Conservation (phyloP, 2,888 invertebrate species). For the Agonopterix arenella region DNA sequence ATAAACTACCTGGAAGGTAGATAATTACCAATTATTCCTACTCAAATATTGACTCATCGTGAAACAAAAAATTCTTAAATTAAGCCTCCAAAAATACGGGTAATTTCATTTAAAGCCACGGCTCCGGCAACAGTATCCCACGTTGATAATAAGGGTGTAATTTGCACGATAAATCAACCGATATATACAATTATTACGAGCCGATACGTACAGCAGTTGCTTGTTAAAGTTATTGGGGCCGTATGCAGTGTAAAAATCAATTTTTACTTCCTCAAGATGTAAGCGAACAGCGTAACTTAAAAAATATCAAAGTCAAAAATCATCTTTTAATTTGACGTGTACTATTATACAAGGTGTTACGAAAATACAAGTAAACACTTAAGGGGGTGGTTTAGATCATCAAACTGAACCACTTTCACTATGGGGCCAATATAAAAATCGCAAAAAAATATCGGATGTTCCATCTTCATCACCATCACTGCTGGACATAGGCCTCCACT, state of each 20-base stretch:
- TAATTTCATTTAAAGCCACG: constrained; percentile 18
- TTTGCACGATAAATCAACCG: constrained; percentile 37
- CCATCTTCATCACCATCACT: too few relatives aligned
- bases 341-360: too few relatives aligned
- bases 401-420: too few relatives aligned
- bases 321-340: too few relatives aligned
- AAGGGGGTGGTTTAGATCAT: too few relatives aligned
- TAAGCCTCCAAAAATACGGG: constrained; percentile 12
- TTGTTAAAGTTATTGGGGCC: constrained; percentile 22
- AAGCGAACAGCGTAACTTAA: background rate
- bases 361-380: too few relatives aligned
- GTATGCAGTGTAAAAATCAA: constrained; percentile 4
- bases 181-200: constrained; percentile 33
- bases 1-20: too few relatives aligned
- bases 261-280: background rate
- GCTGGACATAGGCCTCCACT: too few relatives aligned
- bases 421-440: too few relatives aligned
- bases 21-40: too few relatives aligned
- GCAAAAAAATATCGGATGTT: too few relatives aligned
- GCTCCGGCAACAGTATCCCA: constrained; percentile 8
- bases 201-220: constrained; percentile 24
- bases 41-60: background rate
- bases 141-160: constrained; percentile 19
- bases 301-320: too few relatives aligned
- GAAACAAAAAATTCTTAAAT: background rate